Percentiles rank a stretch among this genome's conserved stretches.
These are phyloP conservation scores for Nannoperca obscura DNA, from an alignment of 2,797 vertebrate species.

Conservation along the genomic window DNA sequence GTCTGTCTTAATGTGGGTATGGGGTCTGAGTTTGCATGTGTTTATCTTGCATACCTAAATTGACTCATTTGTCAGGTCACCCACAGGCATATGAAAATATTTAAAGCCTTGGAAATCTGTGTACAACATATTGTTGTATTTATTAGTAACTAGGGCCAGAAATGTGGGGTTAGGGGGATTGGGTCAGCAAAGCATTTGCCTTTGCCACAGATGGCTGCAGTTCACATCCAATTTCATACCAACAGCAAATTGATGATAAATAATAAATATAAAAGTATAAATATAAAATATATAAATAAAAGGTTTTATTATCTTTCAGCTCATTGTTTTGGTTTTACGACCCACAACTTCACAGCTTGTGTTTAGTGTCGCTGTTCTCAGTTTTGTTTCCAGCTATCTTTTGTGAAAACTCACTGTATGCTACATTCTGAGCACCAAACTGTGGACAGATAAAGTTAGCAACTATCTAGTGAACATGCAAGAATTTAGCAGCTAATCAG, in stretches of 20 bases:
- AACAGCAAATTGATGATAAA: background rate
- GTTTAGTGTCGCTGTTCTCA: background rate
- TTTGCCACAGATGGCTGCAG: background rate
- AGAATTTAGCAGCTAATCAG: background rate
- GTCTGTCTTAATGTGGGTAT: background rate
- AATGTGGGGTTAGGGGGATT: background rate
- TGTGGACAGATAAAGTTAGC: background rate
- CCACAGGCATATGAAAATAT: background rate
- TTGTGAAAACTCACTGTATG: background rate
- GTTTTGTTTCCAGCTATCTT: background rate
- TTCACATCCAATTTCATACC: background rate
- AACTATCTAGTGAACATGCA: background rate
- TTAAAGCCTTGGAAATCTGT: background rate
- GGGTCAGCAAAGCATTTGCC: background rate
- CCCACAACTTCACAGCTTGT: background rate
- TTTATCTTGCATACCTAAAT: constrained; percentile 18
- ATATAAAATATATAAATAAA: too few species aligned
- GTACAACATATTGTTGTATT: background rate
- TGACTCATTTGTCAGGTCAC: constrained; percentile 3
- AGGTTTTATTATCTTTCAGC: background rate
- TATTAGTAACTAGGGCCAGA: background rate
- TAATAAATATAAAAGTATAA: too few species aligned
- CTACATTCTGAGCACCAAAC: background rate
- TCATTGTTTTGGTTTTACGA: background rate
- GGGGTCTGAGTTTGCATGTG: background rate